These are phyloP conservation scores for Zoroaster sp. DNA, from an alignment of 53 echinoderm and acorn worm genomes.

Conservation along the genomic window DNA sequence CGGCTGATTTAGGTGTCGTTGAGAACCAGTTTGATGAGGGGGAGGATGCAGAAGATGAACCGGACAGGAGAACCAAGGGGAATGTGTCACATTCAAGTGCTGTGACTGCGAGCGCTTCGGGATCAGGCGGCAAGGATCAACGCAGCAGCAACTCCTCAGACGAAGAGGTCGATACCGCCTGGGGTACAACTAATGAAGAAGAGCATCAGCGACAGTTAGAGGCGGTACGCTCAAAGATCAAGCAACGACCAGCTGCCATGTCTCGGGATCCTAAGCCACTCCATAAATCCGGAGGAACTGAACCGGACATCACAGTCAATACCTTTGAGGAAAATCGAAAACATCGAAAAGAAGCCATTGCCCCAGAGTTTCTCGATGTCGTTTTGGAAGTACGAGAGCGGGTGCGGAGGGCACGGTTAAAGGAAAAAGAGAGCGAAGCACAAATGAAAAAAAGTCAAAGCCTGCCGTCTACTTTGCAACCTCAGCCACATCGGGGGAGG, in stretches of 20 bases:
- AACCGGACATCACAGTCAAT: background rate
- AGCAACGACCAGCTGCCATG: too few relatives aligned
- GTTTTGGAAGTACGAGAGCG: constrained; percentile 30
- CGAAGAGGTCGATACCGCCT: background rate
- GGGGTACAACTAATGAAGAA: background rate
- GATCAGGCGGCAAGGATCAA: background rate
- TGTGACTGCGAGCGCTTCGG: too few relatives aligned
- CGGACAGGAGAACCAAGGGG: too few relatives aligned
- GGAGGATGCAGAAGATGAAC: background rate
- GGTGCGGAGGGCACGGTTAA: background rate
- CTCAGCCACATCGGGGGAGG: background rate
- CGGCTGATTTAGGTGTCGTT: background rate
- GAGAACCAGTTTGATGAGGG: background rate
- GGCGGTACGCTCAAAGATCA: background rate
- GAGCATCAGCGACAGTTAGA: background rate
- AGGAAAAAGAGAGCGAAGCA: background rate
- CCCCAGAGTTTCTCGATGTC: constrained; percentile 12
- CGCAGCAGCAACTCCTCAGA: background rate
- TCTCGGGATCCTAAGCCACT: too few relatives aligned
- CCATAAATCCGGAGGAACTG: background rate
- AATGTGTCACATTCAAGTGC: too few relatives aligned
- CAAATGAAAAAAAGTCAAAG: background rate
- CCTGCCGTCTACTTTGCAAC: background rate
- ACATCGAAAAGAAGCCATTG: background rate
- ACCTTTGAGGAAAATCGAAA: background rate